Conservation (phyloP, 2,797 vertebrate genomes). For the Brachyalestes nurse region DNA sequence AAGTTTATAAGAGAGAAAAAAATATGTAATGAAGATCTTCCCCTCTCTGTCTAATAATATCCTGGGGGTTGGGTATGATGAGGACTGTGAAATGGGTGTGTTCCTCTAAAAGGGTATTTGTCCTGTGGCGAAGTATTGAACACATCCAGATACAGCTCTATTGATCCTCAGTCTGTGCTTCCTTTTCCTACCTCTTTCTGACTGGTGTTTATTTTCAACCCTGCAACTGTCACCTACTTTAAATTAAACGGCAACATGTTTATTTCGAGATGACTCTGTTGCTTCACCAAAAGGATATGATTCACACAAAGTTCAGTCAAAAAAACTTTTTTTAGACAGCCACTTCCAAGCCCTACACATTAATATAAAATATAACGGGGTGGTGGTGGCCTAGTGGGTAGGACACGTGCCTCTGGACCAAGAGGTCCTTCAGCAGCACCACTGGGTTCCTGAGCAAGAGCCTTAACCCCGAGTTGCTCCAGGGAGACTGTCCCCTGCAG, state of each 20-base stretch:
- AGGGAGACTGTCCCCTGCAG: no score
- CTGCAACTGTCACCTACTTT: constrained; percentile 8
- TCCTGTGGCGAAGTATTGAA: constrained; percentile 63
- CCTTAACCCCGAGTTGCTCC: no score
- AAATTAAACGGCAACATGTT: constrained; percentile 1
- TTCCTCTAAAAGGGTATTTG: constrained; percentile 63
- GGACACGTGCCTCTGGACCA: no score
- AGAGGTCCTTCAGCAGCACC: no score
- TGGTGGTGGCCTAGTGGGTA: no score
- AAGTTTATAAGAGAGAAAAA: not conserved
- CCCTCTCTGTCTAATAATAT: constrained; percentile 12
- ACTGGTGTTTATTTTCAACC: constrained; percentile 40
- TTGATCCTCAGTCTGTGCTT: constrained; percentile 59
- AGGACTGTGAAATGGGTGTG: constrained; percentile 43
- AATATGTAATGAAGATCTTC: no score
- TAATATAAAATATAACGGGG: not conserved
- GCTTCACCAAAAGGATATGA: not conserved
- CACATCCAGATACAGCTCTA: constrained; percentile 43
- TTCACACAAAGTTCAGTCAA: constrained; percentile 8
- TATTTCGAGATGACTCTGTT: not conserved
- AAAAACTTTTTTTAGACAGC: no score
- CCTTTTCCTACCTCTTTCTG: constrained; percentile 32
- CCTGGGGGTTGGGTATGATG: constrained; percentile 23
- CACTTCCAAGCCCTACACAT: not conserved
- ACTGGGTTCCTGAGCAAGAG: no score